Evolutionary conservation across 2,888 invertebrate species (phyloP).

Genomic region (Atethmia centrago): DNA sequence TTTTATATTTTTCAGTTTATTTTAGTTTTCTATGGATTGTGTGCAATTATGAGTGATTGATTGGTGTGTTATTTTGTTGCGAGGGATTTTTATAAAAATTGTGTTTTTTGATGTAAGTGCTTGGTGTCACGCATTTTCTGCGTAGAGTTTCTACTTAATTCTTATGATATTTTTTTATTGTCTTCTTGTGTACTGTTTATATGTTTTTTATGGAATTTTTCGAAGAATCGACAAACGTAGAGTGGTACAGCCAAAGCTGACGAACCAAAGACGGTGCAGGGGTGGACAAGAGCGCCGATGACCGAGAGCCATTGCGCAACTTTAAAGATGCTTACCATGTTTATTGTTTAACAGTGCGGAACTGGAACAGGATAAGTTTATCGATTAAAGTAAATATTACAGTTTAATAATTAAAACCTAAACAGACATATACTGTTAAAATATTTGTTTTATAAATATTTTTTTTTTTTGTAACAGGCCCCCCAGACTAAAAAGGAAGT

Average conservation of each 20-base stretch:
- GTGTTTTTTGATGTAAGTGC: conserved; percentile 30
- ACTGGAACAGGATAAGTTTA: background rate
- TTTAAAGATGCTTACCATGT: background rate
- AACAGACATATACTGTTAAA: too few relatives aligned
- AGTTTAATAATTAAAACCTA: background rate
- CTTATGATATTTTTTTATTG: background rate
- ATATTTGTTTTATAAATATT: too few relatives aligned
- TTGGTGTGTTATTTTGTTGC: conserved; percentile 49
- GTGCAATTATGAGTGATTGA: conserved; percentile 65
- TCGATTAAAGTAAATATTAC: background rate
- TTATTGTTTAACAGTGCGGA: background rate
- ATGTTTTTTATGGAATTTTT: background rate
- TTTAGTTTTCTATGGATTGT: conserved; percentile 66
- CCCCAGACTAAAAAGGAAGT: too few relatives aligned
- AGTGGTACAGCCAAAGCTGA: too few relatives aligned
- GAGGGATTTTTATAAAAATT: conserved; percentile 31
- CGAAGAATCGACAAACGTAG: background rate
- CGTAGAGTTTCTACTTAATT: background rate
- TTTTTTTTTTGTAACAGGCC: background rate
- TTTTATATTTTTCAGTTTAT: conserved; percentile 61
- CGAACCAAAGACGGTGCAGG: background rate
- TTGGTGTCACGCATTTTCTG: conserved; percentile 30
- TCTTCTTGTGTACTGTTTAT: background rate
- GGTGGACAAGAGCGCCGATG: conserved; percentile 8
- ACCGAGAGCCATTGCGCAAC: background rate